Base-by-base conservation (phyloP, 2,113 vertebrate genomes). In the Balaeniceps rex region DNA sequence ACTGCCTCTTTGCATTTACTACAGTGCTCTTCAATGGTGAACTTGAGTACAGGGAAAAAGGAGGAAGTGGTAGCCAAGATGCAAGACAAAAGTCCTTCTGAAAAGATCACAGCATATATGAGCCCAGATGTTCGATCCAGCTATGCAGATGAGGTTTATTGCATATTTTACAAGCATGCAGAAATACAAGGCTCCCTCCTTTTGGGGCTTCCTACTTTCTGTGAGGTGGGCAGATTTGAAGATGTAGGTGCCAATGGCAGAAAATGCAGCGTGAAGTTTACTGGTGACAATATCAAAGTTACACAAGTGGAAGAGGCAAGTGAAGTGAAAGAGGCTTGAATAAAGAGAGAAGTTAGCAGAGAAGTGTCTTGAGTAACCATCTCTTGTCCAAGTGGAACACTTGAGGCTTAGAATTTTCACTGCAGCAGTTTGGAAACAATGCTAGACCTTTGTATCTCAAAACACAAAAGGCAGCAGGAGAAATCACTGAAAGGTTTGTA, bases 351-450 rank as follows among this genome's bases (percentile, higher is more conserved):
- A 40, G 10, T 83, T 71, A 40, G 40, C 21, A 12, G 38, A 79
- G 34, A 82, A 75, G 25, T 51, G 42, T 10, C 58, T 42, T 3
- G 10, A 76, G 36, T 72, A 85, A 94, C 46, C 49, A 3, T 42
- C 69, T 72, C 68, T 87, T 92, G 69, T 78, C 69, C 74, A 92
- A 96, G 74, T 38, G 60, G 88, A 94, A 84, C 77, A 38, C 52
- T 83, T 80, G 19, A 63, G 57, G 61, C 61, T 87, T 33, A 13
- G 55, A 91, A 93, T 63, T 51, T 57, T 92, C 31, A 79, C 42
- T 83, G 74, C 63, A 78, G 85, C 79, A 91, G 81, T 74, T 71
- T 70, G 78, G 66, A 95, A 95, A 91, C 52, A 83, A 90, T 66
- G 76, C 65, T 57, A 88, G 54, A 36, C 42, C 57, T 71, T 75